Conservation (phyloP, 2,888 invertebrate species). For the Clitarchus hookeri region DNA sequence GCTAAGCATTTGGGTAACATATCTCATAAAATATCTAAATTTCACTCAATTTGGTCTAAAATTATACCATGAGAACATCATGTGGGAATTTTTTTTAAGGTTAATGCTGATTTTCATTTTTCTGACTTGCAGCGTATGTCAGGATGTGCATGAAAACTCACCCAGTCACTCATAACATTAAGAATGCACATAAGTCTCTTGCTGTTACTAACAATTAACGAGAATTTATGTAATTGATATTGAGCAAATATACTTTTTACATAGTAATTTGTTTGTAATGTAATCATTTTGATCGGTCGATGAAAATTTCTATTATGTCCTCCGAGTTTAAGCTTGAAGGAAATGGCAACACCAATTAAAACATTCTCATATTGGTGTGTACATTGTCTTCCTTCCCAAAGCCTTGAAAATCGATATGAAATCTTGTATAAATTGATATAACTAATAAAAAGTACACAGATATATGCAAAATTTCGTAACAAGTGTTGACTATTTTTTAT, state of each 20-base stretch:
- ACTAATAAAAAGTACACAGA: slow-evolving; percentile 24
- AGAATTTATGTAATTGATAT: slow-evolving; percentile 37
- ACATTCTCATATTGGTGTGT: slow-evolving; percentile 38
- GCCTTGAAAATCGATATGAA: slow-evolving; percentile 38
- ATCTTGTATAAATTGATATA: slow-evolving; percentile 37
- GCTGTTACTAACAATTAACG: slow-evolving; percentile 38
- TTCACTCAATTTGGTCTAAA: slow-evolving; percentile 25
- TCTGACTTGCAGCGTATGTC: background rate
- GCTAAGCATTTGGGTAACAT: slow-evolving; percentile 21
- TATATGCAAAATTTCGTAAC: slow-evolving; percentile 23
- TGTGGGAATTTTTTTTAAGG: background rate
- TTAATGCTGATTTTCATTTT: slow-evolving; percentile 17
- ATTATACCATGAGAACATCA: slow-evolving; percentile 5
- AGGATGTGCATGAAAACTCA: slow-evolving; percentile 27
- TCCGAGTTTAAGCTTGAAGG: slow-evolving; percentile 28
- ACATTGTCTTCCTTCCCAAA: slow-evolving; percentile 27
- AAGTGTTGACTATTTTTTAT: slow-evolving; percentile 21
- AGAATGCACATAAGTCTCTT: slow-evolving; percentile 21
- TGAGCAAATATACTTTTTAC: slow-evolving; percentile 40
- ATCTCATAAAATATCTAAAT: slow-evolving; percentile 19
- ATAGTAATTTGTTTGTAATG: slow-evolving; percentile 32
- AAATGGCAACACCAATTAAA: slow-evolving; percentile 34
- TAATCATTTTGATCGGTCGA: slow-evolving; percentile 31
- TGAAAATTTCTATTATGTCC: slow-evolving; percentile 33
- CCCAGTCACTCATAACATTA: slow-evolving; percentile 29